phyloP scores from a whole-genome alignment of 2,113 vertebrate species.

The Pithys albifrons region DNA sequence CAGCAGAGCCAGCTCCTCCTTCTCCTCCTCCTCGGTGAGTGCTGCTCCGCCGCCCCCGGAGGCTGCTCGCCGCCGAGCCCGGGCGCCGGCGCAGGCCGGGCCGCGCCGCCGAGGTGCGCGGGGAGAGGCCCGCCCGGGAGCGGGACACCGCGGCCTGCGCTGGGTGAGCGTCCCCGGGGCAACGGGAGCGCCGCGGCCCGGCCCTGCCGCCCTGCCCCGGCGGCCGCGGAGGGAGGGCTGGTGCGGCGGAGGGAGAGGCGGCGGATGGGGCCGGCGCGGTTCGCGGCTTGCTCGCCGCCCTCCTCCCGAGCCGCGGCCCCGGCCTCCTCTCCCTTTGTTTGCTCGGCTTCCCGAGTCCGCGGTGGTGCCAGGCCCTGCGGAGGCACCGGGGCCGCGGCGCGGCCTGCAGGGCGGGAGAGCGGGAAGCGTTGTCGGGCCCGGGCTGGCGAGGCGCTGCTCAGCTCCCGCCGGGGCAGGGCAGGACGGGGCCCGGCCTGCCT shows the following conservation, averaged over 20 bases:
- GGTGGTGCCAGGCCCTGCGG: not conserved
- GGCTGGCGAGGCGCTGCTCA: not conserved
- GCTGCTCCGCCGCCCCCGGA: not conserved
- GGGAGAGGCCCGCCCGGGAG: not conserved
- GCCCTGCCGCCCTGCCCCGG: no score
- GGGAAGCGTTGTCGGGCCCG: not conserved
- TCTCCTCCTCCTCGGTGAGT: slow-evolving; percentile 34
- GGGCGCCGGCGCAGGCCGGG: not conserved
- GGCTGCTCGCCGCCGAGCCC: not conserved
- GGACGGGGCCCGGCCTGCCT: not conserved
- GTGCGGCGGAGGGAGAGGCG: no score
- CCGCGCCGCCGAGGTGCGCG: not conserved
- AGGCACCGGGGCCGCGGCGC: no score
- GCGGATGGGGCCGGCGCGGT: no score
- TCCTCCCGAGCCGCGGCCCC: not conserved
- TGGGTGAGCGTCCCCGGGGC: slow-evolving; percentile 22
- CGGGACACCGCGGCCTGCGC: slow-evolving; percentile 10
- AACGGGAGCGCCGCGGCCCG: not conserved
- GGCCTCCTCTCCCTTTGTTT: slow-evolving; percentile 39
- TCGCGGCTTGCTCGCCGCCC: no score
- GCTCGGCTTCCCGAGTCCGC: not conserved
- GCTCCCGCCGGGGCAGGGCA: not conserved
- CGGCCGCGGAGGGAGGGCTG: no score
- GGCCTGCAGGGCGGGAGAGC: no score
- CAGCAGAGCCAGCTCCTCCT: slow-evolving; percentile 35